These are phyloP conservation scores for Laticauda colubrina DNA, from an alignment of 2,113 vertebrate genomes.

Conservation along the genomic window DNA sequence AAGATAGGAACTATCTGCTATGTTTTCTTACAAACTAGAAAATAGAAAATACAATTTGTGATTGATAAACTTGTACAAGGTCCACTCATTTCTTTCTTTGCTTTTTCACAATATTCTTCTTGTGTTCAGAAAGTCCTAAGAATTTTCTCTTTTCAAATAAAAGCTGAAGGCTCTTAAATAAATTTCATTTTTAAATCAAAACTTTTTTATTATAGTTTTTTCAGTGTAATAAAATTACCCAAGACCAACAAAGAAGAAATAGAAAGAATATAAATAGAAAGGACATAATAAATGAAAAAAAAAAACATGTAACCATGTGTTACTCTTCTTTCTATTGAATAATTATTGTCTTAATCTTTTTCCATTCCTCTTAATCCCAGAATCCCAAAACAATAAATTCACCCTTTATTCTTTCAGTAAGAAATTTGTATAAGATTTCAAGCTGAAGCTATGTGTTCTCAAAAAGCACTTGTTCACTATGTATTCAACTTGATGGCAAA, in stretches of 20 bases:
- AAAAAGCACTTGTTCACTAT: neutral
- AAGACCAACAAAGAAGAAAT: neutral
- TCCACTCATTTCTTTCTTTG: neutral
- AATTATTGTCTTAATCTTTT: neutral
- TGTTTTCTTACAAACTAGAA: neutral
- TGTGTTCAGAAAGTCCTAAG: neutral
- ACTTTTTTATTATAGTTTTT: neutral
- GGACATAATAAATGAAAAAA: neutral
- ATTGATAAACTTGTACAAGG: neutral
- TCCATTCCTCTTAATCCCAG: neutral
- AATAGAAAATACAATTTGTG: neutral
- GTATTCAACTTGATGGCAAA: neutral
- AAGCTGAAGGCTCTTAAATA: neutral
- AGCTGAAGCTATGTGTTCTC: neutral
- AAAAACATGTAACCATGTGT: neutral
- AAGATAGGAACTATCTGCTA: slow-evolving; percentile 6
- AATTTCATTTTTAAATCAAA: neutral
- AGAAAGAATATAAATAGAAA: neutral
- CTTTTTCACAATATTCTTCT: neutral
- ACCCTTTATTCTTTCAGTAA: neutral
- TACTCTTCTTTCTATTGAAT: neutral
- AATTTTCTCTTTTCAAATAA: neutral
- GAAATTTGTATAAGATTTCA: neutral
- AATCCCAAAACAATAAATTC: neutral
- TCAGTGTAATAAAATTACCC: neutral